These are phyloP conservation scores for Nomada ferruginata DNA, from an alignment of 2,888 invertebrate species.

Conservation along the genomic window DNA sequence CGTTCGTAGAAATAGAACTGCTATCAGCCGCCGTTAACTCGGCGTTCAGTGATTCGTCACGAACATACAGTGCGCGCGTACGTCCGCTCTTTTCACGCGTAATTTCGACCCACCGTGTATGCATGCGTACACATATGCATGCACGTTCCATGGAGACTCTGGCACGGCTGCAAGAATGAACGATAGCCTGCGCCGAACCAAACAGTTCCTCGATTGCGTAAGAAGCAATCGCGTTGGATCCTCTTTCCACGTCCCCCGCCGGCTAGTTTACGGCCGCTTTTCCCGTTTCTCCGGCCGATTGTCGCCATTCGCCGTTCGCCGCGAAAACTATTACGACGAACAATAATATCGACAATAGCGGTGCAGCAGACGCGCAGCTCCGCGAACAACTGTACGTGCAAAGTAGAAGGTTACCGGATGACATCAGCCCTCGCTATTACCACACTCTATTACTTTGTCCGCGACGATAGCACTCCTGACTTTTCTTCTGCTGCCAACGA, in stretches of 20 bases:
- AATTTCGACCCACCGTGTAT: not conserved
- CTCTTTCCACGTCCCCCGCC: slow-evolving; percentile 14
- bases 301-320: not conserved
- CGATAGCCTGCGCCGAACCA: slow-evolving; percentile 25
- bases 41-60: slow-evolving; percentile 60
- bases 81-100: slow-evolving; percentile 6
- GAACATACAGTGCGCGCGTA: slow-evolving; percentile 3
- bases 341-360: slow-evolving; percentile 29
- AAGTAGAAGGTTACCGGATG: slow-evolving; percentile 75
- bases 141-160: not conserved
- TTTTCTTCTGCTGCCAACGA: slow-evolving; percentile 58
- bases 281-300: slow-evolving; percentile 6
- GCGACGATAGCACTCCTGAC: slow-evolving; percentile 62
- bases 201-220: slow-evolving; percentile 35
- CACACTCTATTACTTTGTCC: slow-evolving; percentile 67
- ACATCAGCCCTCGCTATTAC: slow-evolving; percentile 73
- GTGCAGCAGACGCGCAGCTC: slow-evolving; percentile 43
- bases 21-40: slow-evolving; percentile 50
- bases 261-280: slow-evolving; percentile 19
- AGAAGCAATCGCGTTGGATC: slow-evolving; percentile 17
- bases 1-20: slow-evolving; percentile 59
- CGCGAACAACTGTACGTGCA: slow-evolving; percentile 68
- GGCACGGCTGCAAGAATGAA: not conserved
- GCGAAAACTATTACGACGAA: slow-evolving; percentile 36
- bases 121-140: too few species aligned